These are phyloP conservation scores for Heptranchias perlo DNA, from an alignment of 2,113 vertebrate species.

Conservation along the genomic window DNA sequence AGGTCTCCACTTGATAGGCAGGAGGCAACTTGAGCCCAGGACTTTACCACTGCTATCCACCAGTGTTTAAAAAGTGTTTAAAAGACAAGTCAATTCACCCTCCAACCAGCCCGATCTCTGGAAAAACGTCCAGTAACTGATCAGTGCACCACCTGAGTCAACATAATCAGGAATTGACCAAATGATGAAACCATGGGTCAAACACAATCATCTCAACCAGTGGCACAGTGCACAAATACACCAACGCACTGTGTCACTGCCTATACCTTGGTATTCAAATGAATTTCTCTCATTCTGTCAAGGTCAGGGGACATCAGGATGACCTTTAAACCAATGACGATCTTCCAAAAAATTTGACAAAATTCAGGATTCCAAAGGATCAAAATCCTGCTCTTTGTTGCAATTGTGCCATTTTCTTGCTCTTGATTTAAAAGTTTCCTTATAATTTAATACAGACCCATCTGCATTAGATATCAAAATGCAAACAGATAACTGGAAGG, in stretches of 20 bases:
- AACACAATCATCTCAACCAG: background rate
- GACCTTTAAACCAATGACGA: background rate
- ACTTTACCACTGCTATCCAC: background rate
- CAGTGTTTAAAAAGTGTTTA: background rate
- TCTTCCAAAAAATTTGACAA: no score
- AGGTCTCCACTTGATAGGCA: background rate
- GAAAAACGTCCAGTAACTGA: no score
- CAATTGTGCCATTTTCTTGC: no score
- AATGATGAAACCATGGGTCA: background rate
- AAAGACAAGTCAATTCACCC: background rate
- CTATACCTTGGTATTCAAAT: background rate
- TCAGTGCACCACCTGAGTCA: background rate
- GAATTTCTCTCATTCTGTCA: background rate
- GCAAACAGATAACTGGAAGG: background rate
- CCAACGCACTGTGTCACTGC: background rate
- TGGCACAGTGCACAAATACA: background rate
- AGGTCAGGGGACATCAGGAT: background rate
- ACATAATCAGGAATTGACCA: background rate
- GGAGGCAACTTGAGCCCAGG: background rate
- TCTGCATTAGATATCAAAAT: background rate
- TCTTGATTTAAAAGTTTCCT: no score
- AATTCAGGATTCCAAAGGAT: no score
- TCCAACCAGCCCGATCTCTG: background rate
- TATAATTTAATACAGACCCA: background rate
- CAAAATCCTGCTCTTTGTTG: no score